Percentiles rank a stretch among this genome's conserved stretches.
Evolutionary conservation across 2,888 invertebrate genomes (phyloP).

Genomic region (Pasiphila rectangulata): DNA sequence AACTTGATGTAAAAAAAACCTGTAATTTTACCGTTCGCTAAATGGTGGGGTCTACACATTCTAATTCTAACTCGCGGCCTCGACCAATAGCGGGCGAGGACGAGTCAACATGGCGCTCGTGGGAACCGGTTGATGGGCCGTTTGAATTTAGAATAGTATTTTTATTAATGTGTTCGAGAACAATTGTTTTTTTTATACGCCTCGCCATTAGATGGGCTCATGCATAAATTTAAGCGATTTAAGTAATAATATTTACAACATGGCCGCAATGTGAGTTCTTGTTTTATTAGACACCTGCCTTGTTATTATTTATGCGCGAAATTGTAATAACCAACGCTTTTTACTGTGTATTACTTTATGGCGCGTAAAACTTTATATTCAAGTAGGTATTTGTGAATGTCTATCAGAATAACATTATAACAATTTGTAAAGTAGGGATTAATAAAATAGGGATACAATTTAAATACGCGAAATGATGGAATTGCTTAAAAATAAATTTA

Average conservation of each 20-base stretch:
- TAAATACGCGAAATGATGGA: too few species aligned
- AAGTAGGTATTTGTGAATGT: too few species aligned
- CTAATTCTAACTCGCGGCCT: conserved; percentile 78
- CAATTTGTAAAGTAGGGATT: too few species aligned
- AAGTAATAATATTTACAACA: conserved; percentile 30
- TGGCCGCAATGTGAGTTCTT: conserved; percentile 26
- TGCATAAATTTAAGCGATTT: conserved; percentile 30
- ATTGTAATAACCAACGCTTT: too few species aligned
- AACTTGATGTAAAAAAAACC: conserved; percentile 69
- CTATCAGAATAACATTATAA: too few species aligned
- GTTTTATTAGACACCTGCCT: conserved; percentile 24
- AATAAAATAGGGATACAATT: too few species aligned
- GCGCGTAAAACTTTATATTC: too few species aligned
- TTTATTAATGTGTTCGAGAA: conserved; percentile 72
- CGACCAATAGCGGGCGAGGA: conserved; percentile 78
- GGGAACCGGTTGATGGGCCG: conserved; percentile 79
- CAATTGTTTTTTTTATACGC: conserved; percentile 56
- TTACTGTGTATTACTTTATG: too few species aligned
- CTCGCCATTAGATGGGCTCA: conserved; percentile 26
- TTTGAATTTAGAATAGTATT: conserved; percentile 81
- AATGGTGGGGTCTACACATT: conserved; percentile 80
- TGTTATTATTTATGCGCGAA: too few species aligned
- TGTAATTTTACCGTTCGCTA: conserved; percentile 76
- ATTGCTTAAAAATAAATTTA: too few species aligned
- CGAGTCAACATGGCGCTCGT: conserved; percentile 78